Percentiles rank a stretch among this genome's conserved stretches.
phyloP scores from a whole-genome alignment of 1,140 invertebrate species.

The Danaus plexippus region DNA sequence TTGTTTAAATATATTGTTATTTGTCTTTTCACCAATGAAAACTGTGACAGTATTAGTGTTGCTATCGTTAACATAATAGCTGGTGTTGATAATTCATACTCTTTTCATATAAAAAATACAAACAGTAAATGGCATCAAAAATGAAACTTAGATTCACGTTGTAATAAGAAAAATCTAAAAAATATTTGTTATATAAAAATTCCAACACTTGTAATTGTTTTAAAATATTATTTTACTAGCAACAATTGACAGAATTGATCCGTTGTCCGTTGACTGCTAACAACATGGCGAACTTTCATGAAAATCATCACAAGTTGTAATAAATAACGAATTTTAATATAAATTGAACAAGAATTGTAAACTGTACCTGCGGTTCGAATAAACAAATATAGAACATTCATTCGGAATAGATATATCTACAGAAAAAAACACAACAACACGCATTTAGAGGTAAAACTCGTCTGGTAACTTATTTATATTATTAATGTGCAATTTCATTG shows the following conservation, averaged over 20 bases:
- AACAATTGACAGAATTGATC: conserved; percentile 34
- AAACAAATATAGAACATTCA: background rate
- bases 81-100: too few species aligned
- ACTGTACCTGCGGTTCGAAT: background rate
- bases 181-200: too few species aligned
- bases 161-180: too few species aligned
- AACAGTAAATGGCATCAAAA: too few species aligned
- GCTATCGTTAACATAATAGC: too few species aligned
- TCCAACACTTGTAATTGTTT: too few species aligned
- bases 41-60: too few species aligned
- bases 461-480: conserved; percentile 16
- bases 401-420: background rate
- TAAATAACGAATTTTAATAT: conserved; percentile 1
- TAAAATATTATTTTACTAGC: conserved; percentile 8
- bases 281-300: conserved; percentile 60
- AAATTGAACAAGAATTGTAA: conserved; percentile 4
- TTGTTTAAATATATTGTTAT: too few species aligned
- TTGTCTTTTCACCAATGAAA: too few species aligned
- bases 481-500: conserved; percentile 2
- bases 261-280: conserved; percentile 53
- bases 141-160: too few species aligned
- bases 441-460: conserved; percentile 9
- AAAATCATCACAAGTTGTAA: conserved; percentile 13
- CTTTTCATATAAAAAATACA: too few species aligned
- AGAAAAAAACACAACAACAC: background rate